Evolutionary conservation across 2,113 vertebrate genomes (phyloP), one percentile per base, ranked within the genome.

Genomic region (Lonchura striata): DNA sequence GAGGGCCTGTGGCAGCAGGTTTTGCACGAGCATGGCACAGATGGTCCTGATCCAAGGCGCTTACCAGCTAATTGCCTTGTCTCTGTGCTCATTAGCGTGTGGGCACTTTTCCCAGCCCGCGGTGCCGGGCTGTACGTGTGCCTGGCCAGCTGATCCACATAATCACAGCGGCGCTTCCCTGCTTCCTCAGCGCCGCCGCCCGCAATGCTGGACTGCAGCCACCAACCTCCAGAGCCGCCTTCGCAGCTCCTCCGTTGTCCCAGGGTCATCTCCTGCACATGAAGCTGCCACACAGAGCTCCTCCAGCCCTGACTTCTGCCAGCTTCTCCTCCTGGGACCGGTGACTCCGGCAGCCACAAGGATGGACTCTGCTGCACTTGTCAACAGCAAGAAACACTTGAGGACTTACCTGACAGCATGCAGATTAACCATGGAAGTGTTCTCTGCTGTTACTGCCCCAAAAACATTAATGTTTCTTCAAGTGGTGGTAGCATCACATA

Each of bases 171-270:
- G 39, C 44, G 7, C 49, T 60, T 79, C 71, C 88, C 70, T 10
- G 59, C n/a, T 72, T 50, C 22, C 65, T 17, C 42, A n/a, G 33
- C 0, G 0, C 74, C 44, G 11, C 39, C 7, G 0, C 28, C 16
- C 3, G 15, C 0, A 0, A 42, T 2, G 37, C 75, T 76, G 64
- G 70, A 15, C 37, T 31, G 7, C 5, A 59, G 42, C 61, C 11
- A 23, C 65, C 44, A n/a, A 13, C 23, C 52, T 70, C 71, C 42
- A 54, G 54, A 44, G 50, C 23, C 27, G 1, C 9, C 33, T 13
- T 25, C 50, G 20, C 59, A 25, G 47, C 44, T 70, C 33, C 68
- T 72, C 33, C 50, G 2, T 24, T 13, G 2, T 33, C 33, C 23
- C 12, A 2, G 39, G 3, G 0, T 15, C 7, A 1, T 27, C 71